These are phyloP conservation scores for Polypterus bichir DNA, from an alignment of 2,113 vertebrate species.

Conservation along the genomic window DNA sequence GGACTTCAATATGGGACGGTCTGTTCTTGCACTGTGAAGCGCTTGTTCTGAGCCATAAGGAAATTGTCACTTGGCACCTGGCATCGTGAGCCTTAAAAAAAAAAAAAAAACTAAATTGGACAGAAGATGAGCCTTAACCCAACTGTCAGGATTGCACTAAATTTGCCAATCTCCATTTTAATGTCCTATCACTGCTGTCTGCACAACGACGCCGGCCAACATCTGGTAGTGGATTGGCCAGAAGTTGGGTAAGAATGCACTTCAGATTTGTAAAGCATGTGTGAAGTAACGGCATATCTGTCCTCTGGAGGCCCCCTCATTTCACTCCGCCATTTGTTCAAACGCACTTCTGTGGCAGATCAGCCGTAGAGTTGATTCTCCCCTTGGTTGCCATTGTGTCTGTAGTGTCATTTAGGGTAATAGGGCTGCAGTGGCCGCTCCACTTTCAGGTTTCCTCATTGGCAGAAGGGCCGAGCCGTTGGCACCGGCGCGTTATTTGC, in stretches of 20 bases:
- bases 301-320: slow-evolving; percentile 65
- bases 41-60: not conserved
- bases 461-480: slow-evolving; percentile 63
- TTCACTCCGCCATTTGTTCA: slow-evolving; percentile 83
- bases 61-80: not conserved
- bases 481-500: slow-evolving; percentile 66
- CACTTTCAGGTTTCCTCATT: slow-evolving; percentile 75
- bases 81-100: not conserved
- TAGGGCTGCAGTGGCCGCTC: slow-evolving; percentile 77
- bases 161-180: slow-evolving; percentile 73
- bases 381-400: slow-evolving; percentile 88
- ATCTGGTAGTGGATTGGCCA: slow-evolving; percentile 69
- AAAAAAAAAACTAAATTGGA: not conserved
- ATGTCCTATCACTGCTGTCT: slow-evolving; percentile 69
- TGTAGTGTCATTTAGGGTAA: slow-evolving; percentile 82
- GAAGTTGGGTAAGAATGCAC: slow-evolving; percentile 66
- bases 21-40: too few relatives aligned
- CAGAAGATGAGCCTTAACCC: slow-evolving; percentile 23
- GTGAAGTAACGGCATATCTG: slow-evolving; percentile 61
- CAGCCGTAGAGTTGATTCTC: slow-evolving; percentile 83
- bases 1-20: too few relatives aligned
- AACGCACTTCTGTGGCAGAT: slow-evolving; percentile 69
- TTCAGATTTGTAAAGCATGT: slow-evolving; percentile 69
- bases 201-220: slow-evolving; percentile 67
- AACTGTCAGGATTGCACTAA: slow-evolving; percentile 75